Conservation (phyloP, 2,113 vertebrate genomes). For the Eurystomus gularis region DNA sequence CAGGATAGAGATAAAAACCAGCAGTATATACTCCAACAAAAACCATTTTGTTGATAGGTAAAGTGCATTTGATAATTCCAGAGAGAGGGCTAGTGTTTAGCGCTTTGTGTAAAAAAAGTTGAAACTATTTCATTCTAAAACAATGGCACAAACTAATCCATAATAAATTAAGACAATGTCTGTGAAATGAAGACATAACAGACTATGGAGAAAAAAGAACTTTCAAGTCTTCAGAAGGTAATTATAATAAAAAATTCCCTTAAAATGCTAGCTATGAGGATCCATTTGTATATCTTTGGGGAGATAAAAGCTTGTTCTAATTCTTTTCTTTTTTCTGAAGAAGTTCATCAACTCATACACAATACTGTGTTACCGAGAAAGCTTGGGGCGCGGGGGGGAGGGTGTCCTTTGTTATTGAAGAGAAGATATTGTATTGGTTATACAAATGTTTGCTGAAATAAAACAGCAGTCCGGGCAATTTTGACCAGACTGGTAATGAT, state of each 20-base stretch:
- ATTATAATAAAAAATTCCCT: not conserved
- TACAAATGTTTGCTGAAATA: constrained; percentile 27
- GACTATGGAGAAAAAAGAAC: not conserved
- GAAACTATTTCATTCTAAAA: not conserved
- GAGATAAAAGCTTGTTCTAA: not conserved
- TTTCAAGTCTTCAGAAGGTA: not conserved
- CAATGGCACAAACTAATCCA: not conserved
- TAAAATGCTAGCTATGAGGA: not conserved
- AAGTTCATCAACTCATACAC: not conserved
- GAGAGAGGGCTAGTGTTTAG: not conserved
- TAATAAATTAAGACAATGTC: not conserved
- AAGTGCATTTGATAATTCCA: not conserved
- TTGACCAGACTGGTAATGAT: constrained; percentile 63
- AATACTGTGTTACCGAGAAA: not conserved
- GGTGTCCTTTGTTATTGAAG: not conserved
- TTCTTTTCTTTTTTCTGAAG: not conserved
- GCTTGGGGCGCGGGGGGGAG: rapidly evolving
- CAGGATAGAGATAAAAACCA: not conserved
- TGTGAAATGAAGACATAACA: not conserved
- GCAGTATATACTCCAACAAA: not conserved
- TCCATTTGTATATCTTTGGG: not conserved
- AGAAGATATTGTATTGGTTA: not conserved
- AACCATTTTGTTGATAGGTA: not conserved
- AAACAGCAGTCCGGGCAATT: constrained; percentile 35
- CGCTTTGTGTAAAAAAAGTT: not conserved